Evolutionary conservation across 2,113 vertebrate species (phyloP).

Genomic region (Labrus mixtus): DNA sequence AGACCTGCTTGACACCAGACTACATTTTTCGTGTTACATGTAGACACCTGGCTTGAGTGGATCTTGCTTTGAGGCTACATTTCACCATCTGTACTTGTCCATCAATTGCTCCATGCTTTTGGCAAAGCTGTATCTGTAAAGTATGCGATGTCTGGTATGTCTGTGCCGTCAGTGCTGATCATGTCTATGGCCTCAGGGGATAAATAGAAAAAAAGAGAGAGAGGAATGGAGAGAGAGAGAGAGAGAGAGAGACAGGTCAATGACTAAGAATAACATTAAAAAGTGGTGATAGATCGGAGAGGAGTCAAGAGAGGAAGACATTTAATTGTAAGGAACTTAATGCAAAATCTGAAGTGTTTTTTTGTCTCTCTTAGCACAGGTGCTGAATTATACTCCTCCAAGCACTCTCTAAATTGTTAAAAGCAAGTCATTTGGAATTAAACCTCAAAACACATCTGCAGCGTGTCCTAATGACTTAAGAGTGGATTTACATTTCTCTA

Average conservation of each 20-base stretch:
- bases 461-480: slow-evolving; percentile 40
- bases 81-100: slow-evolving; percentile 64
- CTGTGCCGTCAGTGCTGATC: slow-evolving; percentile 61
- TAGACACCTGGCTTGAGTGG: slow-evolving; percentile 43
- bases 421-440: slow-evolving; percentile 48
- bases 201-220: neutral
- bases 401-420: slow-evolving; percentile 19
- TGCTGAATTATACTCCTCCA: slow-evolving; percentile 18
- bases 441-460: slow-evolving; percentile 51
- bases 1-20: slow-evolving; percentile 26
- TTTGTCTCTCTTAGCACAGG: slow-evolving; percentile 15
- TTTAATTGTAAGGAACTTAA: slow-evolving; percentile 15
- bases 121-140: slow-evolving; percentile 57
- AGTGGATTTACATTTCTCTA: slow-evolving; percentile 51
- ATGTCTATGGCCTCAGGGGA: slow-evolving; percentile 61
- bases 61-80: slow-evolving; percentile 54
- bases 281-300: slow-evolving; percentile 16
- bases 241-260: slow-evolving; percentile 34
- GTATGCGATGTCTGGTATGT: slow-evolving; percentile 60
- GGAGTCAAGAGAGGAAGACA: neutral
- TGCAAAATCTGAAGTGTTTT: neutral
- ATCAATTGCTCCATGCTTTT: slow-evolving; percentile 67
- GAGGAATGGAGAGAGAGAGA: neutral
- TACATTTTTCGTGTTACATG: slow-evolving; percentile 8
- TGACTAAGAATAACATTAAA: slow-evolving; percentile 31